Base-by-base conservation (phyloP, 2,113 vertebrate species). In the Nycticorax nycticorax region DNA sequence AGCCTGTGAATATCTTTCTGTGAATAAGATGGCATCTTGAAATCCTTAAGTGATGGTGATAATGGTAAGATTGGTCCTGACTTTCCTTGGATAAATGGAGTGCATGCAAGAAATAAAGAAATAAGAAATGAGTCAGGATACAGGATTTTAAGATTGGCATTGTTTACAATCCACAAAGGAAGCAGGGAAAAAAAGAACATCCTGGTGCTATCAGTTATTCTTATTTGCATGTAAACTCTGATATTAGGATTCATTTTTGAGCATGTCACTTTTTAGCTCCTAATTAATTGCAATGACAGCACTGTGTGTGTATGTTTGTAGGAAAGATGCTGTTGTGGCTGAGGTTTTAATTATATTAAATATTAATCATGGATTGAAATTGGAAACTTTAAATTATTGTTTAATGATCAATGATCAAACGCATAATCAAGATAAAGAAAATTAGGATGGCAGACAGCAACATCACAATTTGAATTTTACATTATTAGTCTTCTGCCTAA, bases 391-490 rank as follows among this genome's bases (percentile, higher is more conserved):
- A 95, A 98, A 98, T 98, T 90, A 98, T 94, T 92, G 97, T 97
- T 97, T 97, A 96, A 97, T 97, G 97, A 97, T 94, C 97, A 84
- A 33, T 94, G 98, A 98, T 98, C 98, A 98, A 97, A 98, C 35
- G 3, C 57, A 39, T 88, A 90, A 95, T 97, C 96, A 97, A 92
- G 97, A 97, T 96, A 96, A 98, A 97, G 97, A 96, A 97, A 97
- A 98, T 97, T 88, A 95, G 97, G 94, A 91, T 47, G 92, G 97
- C 82, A 96, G 98, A 92, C 89, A 74, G 47, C 89, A 92, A 89
- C 79, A 78, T 88, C 80, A 84, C 83, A 94, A 95, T 97, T 94
- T 91, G 96, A 97, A 93, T 95, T 96, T 93, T 96, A 78, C 94
- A 89, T 97, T 97, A 96, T 97, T 90, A 96, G 96, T 98, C 96